phyloP scores from a whole-genome alignment of 1,140 invertebrate species.

The Bacillus rossius region DNA sequence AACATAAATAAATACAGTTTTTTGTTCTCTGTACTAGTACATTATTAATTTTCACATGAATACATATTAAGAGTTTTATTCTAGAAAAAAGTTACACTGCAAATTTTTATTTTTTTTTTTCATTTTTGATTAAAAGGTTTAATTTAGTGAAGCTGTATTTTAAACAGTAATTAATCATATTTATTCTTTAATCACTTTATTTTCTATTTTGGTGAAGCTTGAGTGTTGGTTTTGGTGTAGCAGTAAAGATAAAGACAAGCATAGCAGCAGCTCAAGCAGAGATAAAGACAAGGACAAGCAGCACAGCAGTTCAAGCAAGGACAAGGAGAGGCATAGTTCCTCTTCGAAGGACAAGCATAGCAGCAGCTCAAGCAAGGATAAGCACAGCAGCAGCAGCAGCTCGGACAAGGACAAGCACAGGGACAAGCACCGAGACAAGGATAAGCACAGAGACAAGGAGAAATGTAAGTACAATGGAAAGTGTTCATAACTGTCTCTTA shows the following conservation, averaged over 20 bases:
- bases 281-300: slow-evolving; percentile 47
- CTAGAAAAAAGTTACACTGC: too few relatives aligned
- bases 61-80: too few relatives aligned
- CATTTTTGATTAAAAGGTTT: too few relatives aligned
- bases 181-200: too few relatives aligned
- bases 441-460: slow-evolving; percentile 40
- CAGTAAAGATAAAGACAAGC: background rate
- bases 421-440: slow-evolving; percentile 29
- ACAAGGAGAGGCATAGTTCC: slow-evolving; percentile 41
- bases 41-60: too few relatives aligned
- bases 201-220: too few relatives aligned
- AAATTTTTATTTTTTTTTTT: too few relatives aligned
- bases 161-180: too few relatives aligned
- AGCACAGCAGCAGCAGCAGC: slow-evolving; percentile 29
- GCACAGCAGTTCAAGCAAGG: slow-evolving; percentile 52
- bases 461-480: slow-evolving; percentile 1
- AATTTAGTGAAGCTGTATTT: too few relatives aligned
- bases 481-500: background rate
- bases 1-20: too few relatives aligned
- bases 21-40: too few relatives aligned
- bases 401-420: slow-evolving; percentile 45
- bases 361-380: slow-evolving; percentile 37
- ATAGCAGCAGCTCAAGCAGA: background rate
- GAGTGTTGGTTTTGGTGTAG: background rate
- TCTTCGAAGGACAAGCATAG: slow-evolving; percentile 45